phyloP scores from a whole-genome alignment of 2,113 vertebrate genomes.

The Hylia prasina region DNA sequence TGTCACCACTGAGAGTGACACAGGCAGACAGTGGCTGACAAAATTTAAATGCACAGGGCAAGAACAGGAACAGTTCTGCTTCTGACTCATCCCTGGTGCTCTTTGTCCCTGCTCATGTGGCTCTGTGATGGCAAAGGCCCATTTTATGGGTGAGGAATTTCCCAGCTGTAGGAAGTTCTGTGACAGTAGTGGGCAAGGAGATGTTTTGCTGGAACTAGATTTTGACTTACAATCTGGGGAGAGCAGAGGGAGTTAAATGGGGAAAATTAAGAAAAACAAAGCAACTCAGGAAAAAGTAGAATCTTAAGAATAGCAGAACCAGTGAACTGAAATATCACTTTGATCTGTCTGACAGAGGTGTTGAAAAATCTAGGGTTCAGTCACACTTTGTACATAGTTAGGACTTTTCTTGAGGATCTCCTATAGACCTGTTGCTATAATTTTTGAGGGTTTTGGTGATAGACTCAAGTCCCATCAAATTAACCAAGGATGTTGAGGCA shows the following conservation, averaged over 20 bases:
- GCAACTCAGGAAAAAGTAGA: not conserved
- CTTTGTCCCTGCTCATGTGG: not conserved
- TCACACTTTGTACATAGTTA: not conserved
- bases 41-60: not conserved
- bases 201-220: not conserved
- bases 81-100: not conserved
- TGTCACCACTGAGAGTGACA: not conserved
- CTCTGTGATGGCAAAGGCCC: not conserved
- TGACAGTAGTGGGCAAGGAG: not conserved
- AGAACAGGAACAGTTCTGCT: not conserved
- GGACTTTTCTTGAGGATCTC: not conserved
- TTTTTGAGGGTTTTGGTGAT: not conserved
- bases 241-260: not conserved
- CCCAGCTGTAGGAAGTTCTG: not conserved
- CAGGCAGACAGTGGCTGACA: rapidly evolving
- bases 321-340: not conserved
- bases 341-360: not conserved
- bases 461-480: not conserved
- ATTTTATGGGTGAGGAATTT: not conserved
- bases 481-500: not conserved
- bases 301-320: not conserved
- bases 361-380: not conserved
- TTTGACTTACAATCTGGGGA: not conserved
- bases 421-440: not conserved
- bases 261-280: not conserved